These are phyloP conservation scores for Dissostichus mawsoni DNA, from an alignment of 2,113 vertebrate genomes.

Conservation along the genomic window DNA sequence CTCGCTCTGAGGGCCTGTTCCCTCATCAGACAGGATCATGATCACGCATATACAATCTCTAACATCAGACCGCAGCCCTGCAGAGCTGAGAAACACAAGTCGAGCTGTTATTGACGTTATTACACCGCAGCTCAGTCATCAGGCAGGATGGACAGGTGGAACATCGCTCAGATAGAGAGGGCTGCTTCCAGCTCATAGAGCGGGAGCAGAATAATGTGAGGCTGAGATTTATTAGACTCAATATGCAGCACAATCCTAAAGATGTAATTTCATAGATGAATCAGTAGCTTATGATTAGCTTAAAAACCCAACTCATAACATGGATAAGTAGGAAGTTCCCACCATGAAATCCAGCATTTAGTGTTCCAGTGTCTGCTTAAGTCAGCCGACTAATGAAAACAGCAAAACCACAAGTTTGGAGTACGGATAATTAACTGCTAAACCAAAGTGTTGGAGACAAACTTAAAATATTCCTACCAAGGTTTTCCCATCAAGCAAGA, in stretches of 20 bases:
- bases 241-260: background rate
- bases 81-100: constrained; percentile 50
- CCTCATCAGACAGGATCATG: constrained; percentile 80
- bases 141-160: constrained; percentile 59
- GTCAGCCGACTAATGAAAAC: constrained; percentile 60
- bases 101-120: constrained; percentile 50
- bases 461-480: constrained; percentile 52
- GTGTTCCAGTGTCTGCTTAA: constrained; percentile 41
- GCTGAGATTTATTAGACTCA: constrained; percentile 13
- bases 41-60: constrained; percentile 77
- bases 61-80: constrained; percentile 66
- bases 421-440: constrained; percentile 64
- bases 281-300: background rate
- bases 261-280: background rate
- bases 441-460: constrained; percentile 62
- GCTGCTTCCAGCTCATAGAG: constrained; percentile 14
- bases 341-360: constrained; percentile 30
- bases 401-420: constrained; percentile 68
- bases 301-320: background rate
- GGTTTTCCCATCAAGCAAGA: constrained; percentile 54
- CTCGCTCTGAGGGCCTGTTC: constrained; percentile 76
- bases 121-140: constrained; percentile 56
- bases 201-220: background rate
- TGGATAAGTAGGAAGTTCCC: constrained; percentile 39
- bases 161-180: constrained; percentile 14